Conservation (phyloP, 2,113 vertebrate genomes). For the Pardalotus punctatus region DNA sequence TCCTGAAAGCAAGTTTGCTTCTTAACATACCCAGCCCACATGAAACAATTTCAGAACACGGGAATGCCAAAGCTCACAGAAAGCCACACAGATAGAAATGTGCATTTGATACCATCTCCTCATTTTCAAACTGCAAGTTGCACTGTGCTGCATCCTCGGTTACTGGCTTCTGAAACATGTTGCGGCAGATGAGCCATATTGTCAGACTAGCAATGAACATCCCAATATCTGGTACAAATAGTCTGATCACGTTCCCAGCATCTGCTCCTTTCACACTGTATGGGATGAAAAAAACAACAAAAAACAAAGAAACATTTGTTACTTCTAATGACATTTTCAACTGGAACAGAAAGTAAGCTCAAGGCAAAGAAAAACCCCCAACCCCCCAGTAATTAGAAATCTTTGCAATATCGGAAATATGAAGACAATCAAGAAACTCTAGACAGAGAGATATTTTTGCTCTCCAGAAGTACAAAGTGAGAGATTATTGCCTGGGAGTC, state of each 20-base stretch:
- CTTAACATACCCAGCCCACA: background rate
- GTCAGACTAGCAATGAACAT: conserved; percentile 90
- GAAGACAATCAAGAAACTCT: background rate
- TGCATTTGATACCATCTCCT: conserved; percentile 83
- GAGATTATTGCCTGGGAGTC: background rate
- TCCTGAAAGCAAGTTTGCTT: background rate
- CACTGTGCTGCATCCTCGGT: conserved; percentile 86
- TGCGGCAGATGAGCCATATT: conserved; percentile 93
- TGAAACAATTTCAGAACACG: background rate
- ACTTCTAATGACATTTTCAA: conserved; percentile 8
- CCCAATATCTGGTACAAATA: conserved; percentile 94
- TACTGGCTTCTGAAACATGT: conserved; percentile 83
- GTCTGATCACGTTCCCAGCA: conserved; percentile 91
- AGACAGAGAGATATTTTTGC: background rate
- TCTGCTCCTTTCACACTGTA: conserved; percentile 90
- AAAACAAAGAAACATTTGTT: conserved; percentile 19
- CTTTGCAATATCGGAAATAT: background rate
- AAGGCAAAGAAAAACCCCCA: background rate
- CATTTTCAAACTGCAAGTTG: conserved; percentile 88
- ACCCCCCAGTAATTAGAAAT: background rate
- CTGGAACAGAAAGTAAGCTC: background rate
- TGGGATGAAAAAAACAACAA: background rate
- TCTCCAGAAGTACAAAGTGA: background rate
- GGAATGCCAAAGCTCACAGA: background rate
- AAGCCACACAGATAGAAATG: background rate